phyloP scores from a whole-genome alignment of 2,797 vertebrate genomes.

The Acanthiza pusilla region DNA sequence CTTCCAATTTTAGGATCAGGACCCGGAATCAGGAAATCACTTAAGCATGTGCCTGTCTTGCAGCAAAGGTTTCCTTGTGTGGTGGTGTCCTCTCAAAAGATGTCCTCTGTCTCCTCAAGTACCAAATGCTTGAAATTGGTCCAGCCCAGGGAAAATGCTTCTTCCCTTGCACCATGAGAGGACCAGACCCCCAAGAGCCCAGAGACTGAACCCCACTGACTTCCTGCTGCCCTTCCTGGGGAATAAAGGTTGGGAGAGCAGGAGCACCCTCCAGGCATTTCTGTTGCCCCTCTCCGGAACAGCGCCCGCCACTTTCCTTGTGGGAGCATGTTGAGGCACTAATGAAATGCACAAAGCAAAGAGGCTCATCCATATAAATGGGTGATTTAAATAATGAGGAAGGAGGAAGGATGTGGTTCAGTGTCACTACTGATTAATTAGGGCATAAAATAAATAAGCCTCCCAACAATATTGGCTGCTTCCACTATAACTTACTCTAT shows the following conservation, averaged over 20 bases:
- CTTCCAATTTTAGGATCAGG: conserved; percentile 2
- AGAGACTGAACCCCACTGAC: background rate
- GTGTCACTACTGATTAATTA: conserved; percentile 94
- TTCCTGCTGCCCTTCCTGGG: background rate
- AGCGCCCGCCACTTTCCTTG: conserved; percentile 45
- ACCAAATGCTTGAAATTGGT: background rate
- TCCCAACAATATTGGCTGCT: conserved; percentile 70
- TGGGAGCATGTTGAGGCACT: conserved; percentile 84
- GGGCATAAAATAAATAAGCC: conserved; percentile 84
- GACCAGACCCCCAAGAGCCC: background rate
- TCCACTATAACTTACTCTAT: conserved; percentile 74
- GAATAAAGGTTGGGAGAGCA: background rate
- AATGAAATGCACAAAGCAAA: conserved; percentile 86
- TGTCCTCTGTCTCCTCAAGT: background rate
- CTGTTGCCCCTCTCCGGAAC: conserved; percentile 73
- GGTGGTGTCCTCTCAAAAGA: background rate
- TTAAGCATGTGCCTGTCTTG: background rate
- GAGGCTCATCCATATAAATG: conserved; percentile 87
- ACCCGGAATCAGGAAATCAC: background rate
- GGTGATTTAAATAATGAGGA: conserved; percentile 93
- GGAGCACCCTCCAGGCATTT: background rate
- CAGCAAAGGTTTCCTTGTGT: background rate
- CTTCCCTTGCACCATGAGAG: accelerated
- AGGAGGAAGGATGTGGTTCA: conserved; percentile 89
- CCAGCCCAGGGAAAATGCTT: background rate